Evolutionary conservation across 92 coral and sea anemone genomes (phyloP), one percentile per base, ranked within the genome.

Genomic region (Parazoanthus atlanticus): DNA sequence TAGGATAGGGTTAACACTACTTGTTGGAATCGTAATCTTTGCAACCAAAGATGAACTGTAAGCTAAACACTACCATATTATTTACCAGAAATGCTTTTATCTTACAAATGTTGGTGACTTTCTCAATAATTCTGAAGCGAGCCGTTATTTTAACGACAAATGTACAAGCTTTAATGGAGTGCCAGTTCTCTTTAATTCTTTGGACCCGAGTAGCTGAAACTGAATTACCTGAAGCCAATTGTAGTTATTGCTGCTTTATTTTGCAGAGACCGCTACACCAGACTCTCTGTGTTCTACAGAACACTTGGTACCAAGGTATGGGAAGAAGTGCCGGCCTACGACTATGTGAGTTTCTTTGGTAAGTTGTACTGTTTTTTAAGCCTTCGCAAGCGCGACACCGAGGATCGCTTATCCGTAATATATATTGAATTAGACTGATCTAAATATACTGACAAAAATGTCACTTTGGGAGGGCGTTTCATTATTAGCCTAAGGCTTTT

Each of bases 241-340:
- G 64, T 54, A 54, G 64, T 13, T 54, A 15, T 13, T 54, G 19
- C 64, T 13, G 17, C 7, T 17, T 61, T 61, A 21, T 2, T 61
- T 61, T 61, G 67, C 26, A 61, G 67, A 61, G 67, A 61, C 67
- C 67, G 67, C 67, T 61, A 71, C 75, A 71, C 34, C 36, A 71
- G 36, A 71, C 33, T 71, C n/a, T 71, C 75, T 71, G 75, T 71
- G 75, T 71, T 71, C 36, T 71, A 28, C 75, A 28, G 15, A 71
- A 71, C 75, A 31, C 32, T 71, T 15, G 75, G 75, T 31, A 71
- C 75, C 75, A 26, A 8, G 36, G 34, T 28, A 71, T 71, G 36
- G 75, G 75, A 71, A 25, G 75, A 71, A 31, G 5, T 8, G 6
- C 75, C 75, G 38, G 75, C 75, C 32, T 71, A 71, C 36, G 75